Evolutionary conservation across 1,140 invertebrate species (phyloP), one percentile per base, ranked within the genome.

Genomic region (Venturia canescens): DNA sequence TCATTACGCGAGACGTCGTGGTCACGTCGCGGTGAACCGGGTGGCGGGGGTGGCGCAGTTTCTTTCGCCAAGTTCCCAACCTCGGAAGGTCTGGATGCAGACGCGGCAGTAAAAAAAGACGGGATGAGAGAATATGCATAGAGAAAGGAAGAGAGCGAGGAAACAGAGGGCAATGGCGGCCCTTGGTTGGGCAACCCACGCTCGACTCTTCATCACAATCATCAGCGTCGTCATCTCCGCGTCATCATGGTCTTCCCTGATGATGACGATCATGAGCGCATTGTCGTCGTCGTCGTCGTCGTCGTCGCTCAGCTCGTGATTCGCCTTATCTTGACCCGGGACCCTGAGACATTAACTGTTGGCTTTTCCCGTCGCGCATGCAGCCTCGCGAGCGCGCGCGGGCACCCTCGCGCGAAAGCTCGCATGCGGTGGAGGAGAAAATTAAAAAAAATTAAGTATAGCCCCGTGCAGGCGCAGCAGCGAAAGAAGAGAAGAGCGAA

Each of bases 1-100:
- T 88, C 86, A 88, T 89, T 89, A 87, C 86, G 85, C 85, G 87
- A 85, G 83, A 85, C 85, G 84, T 84, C 85, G 83, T 84, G 85
- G 86, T 87, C 86, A 87, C 86, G 85, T 88, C 84, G 83, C 80
- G 60, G 60, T 74, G 83, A 81, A 83, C 82, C 66, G 83, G 67
- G 84, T 82, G 86, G 85, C 84, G 86, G 85, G 86, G 87, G 85
- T 88, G 86, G 84, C 83, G 81, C 79, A 66, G 44, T 44, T 70
- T 67, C 60, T 27, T 63, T 67, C 60, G 60, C 70, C 50, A 66
- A 76, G 75, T 67, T 23, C 57, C 60, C 75, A 77, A 66, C 29
- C n/a, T 63, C 23, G 66, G 29, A 69, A 31, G 66, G 26, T 69
- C 66, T 69, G 29, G 66, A 69, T 69, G 66, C 66, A 69, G 38